phyloP scores from a whole-genome alignment of 2,888 invertebrate species.

The Pyralis farinalis region DNA sequence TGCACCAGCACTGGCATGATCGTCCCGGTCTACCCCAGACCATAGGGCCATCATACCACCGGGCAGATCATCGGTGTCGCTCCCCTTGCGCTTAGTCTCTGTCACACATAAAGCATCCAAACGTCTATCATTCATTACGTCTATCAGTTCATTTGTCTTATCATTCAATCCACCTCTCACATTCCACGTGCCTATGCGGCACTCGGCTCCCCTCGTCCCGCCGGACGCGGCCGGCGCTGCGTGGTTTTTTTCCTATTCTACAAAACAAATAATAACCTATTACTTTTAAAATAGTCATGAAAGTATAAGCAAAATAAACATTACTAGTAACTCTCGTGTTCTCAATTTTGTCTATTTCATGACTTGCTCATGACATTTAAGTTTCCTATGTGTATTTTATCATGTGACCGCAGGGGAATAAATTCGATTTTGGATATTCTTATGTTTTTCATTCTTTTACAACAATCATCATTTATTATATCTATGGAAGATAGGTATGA shows the following conservation, averaged over 20 bases:
- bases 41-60: too few relatives aligned
- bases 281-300: neutral
- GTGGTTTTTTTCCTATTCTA: slow-evolving; percentile 1
- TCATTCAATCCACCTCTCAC: too few relatives aligned
- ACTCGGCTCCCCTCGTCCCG: too few relatives aligned
- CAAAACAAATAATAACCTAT: neutral
- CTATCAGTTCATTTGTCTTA: too few relatives aligned
- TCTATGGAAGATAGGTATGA: slow-evolving; percentile 10
- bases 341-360: slow-evolving; percentile 8
- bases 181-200: too few relatives aligned
- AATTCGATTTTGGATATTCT: neutral
- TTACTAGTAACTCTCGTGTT: slow-evolving; percentile 2
- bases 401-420: neutral
- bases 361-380: neutral
- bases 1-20: too few relatives aligned
- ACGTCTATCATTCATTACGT: too few relatives aligned
- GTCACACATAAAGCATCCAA: too few relatives aligned
- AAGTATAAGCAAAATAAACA: neutral
- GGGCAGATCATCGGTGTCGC: too few relatives aligned
- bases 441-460: neutral
- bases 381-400: neutral
- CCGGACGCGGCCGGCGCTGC: too few relatives aligned
- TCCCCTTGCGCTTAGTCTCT: too few relatives aligned
- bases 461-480: neutral
- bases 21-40: too few relatives aligned